Conservation (phyloP, 2,113 vertebrate species). For the Trichomycterus rosablanca region DNA sequence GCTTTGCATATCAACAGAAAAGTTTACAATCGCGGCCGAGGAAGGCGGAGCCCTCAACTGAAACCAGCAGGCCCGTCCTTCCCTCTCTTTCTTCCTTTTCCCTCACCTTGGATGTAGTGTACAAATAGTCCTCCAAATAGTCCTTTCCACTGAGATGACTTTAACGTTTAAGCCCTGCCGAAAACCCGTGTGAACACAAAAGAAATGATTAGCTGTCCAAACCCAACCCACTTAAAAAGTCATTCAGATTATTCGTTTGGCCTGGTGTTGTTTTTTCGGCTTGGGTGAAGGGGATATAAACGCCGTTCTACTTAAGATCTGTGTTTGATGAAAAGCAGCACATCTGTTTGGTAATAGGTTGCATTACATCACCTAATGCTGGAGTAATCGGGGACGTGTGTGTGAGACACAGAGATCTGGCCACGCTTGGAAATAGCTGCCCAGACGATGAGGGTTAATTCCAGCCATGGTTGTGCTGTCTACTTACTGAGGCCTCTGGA, state of each 20-base stretch:
- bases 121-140: slow-evolving; percentile 38
- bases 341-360: slow-evolving; percentile 30
- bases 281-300: too few species aligned
- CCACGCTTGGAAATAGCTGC: slow-evolving; percentile 19
- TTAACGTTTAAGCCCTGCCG: slow-evolving; percentile 32
- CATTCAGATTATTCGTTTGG: too few species aligned
- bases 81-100: slow-evolving; percentile 15
- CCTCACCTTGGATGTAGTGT: slow-evolving; percentile 14
- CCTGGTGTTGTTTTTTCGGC: too few species aligned
- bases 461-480: slow-evolving; percentile 18
- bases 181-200: slow-evolving; percentile 21
- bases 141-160: slow-evolving; percentile 29
- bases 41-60: slow-evolving; percentile 35
- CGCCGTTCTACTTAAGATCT: too few species aligned
- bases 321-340: slow-evolving; percentile 18
- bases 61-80: slow-evolving; percentile 35
- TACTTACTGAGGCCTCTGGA: slow-evolving; percentile 45
- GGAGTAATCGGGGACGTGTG: slow-evolving; percentile 15
- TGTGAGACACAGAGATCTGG: slow-evolving; percentile 6
- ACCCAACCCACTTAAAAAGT: too few species aligned
- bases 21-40: slow-evolving; percentile 53
- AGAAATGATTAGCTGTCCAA: too few species aligned
- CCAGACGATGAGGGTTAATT: slow-evolving; percentile 15
- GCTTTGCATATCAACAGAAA: slow-evolving; percentile 68
- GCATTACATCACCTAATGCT: slow-evolving; percentile 35